A percentile compares a stretch with the other conserved stretches of the same genome.
Evolutionary conservation across 2,888 invertebrate species (phyloP).

Genomic region (Xestia sexstrigata): DNA sequence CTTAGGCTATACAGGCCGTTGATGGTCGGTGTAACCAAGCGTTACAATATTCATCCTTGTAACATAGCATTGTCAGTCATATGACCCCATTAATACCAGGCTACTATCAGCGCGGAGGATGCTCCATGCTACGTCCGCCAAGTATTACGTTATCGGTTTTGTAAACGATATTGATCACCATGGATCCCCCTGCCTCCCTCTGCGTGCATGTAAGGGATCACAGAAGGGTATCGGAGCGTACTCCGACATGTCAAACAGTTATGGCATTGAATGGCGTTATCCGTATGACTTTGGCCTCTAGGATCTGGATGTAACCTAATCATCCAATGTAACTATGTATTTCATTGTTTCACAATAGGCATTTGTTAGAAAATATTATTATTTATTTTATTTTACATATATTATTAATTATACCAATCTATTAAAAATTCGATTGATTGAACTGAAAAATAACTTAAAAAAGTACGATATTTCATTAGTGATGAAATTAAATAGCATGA

Average conservation of each 20-base stretch:
- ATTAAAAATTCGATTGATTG: neutral
- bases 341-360: slow-evolving; percentile 31
- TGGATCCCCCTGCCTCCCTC: slow-evolving; percentile 53
- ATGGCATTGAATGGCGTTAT: slow-evolving; percentile 50
- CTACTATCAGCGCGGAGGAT: slow-evolving; percentile 82
- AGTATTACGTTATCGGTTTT: slow-evolving; percentile 64
- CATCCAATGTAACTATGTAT: slow-evolving; percentile 27
- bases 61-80: slow-evolving; percentile 82
- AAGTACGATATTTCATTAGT: neutral
- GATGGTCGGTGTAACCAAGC: slow-evolving; percentile 21
- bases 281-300: slow-evolving; percentile 73
- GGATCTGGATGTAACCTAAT: slow-evolving; percentile 52
- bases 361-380: neutral
- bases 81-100: slow-evolving; percentile 84
- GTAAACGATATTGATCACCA: slow-evolving; percentile 44
- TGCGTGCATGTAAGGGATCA: slow-evolving; percentile 30
- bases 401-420: neutral
- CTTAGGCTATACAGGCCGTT: neutral
- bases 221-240: slow-evolving; percentile 37
- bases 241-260: slow-evolving; percentile 32
- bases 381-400: neutral
- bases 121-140: slow-evolving; percentile 71
- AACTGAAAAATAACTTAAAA: neutral
- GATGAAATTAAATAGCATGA: neutral
- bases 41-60: slow-evolving; percentile 71